Evolutionary conservation across 2,797 vertebrate genomes (phyloP).

Genomic region (Pelochelys cantorii): DNA sequence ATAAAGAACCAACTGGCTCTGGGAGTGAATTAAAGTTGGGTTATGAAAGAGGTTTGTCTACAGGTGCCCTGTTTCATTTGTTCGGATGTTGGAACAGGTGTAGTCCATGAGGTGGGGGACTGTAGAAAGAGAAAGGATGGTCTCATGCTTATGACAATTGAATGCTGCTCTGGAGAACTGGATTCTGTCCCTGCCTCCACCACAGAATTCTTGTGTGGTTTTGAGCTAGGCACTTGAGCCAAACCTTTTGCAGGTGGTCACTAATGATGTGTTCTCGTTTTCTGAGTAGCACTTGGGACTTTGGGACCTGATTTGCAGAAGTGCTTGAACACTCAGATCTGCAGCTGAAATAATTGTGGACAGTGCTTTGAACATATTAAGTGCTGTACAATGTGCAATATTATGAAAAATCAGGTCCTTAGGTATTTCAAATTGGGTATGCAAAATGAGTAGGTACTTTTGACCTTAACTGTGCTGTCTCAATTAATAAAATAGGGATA

Average conservation of each 20-base stretch:
- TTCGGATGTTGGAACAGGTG: neutral
- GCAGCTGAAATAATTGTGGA: neutral
- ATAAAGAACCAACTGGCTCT: neutral
- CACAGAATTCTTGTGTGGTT: neutral
- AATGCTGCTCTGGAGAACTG: neutral
- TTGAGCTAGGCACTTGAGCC: neutral
- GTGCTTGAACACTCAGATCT: neutral
- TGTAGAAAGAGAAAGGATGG: neutral
- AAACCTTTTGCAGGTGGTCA: neutral
- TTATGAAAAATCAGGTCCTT: neutral
- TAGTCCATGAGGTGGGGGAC: neutral
- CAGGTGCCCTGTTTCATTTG: neutral
- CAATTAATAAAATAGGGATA: neutral
- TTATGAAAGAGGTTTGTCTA: neutral
- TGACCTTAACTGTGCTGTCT: neutral
- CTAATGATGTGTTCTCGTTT: neutral
- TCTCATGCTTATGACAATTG: neutral
- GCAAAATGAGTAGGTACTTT: neutral
- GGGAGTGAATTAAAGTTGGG: neutral
- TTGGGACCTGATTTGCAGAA: neutral
- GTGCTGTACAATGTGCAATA: neutral
- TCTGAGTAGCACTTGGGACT: neutral
- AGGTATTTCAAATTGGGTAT: neutral
- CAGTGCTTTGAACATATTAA: neutral
- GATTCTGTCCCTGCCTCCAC: neutral